Evolutionary conservation across 2,113 vertebrate species (phyloP), one percentile per base, ranked within the genome.

Genomic region (Notechis scutatus): DNA sequence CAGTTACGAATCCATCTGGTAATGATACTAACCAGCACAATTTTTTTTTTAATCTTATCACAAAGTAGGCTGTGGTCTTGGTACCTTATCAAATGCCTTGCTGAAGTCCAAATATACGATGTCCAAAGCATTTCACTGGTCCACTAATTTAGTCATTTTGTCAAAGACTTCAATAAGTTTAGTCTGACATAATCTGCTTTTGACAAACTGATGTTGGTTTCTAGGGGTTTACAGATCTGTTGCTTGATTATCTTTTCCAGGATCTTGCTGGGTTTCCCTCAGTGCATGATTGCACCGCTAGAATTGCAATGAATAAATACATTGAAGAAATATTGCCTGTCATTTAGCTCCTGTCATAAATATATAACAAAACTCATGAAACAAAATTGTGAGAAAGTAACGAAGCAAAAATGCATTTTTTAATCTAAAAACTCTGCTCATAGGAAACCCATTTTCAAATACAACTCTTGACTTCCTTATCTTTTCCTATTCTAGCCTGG

Each of bases 311-410:
- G 85, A 39, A 56, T 6, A 14, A 24, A 55, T 89, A 90, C 47
- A 93, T 61, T 61, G 59, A 59, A 42, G 91, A 92, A 26, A 93
- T 34, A 56, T 94, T 23, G 29, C 5, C 81, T 95, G 47, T 45
- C 74, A 56, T 57, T 5, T 1, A 1, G 87, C 91, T 94, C 88
- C 42, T 94, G 87, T 52, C 45, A 90, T 56, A 61, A 4, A 34
- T 91, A 34, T 61, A 45, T 64, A 85, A 92, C 90, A 94, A 1
- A 0, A 88, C 90, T 69, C 34, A 90, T 24, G 11, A 24, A 20
- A 74, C 4, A 92, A 93, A 91, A 91, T 85, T 93, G 61, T 56
- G 69, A 91, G 57, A 74, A n/a, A 45, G 3, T 93, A 91, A 42
- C 24, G 57, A 20, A 92, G 54, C 21, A 74, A 93, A 94, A 92